Evolutionary conservation across 2,888 invertebrate species (phyloP).

Genomic region (Hypolimnas misippus): DNA sequence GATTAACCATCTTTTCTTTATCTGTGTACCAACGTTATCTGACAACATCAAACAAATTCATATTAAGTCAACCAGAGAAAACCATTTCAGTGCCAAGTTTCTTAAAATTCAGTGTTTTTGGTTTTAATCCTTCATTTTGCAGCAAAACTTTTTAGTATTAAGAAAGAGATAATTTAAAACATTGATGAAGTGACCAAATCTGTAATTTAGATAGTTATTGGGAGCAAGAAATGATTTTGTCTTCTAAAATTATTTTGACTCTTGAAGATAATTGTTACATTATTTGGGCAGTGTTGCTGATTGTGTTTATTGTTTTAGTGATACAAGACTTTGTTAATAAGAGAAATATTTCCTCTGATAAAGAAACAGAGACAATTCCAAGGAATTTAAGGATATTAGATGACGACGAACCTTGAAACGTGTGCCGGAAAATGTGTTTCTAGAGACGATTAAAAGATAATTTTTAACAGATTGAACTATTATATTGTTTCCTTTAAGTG

Average conservation of each 20-base stretch:
- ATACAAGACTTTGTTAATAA: slow-evolving; percentile 21
- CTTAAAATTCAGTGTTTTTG: too few species aligned
- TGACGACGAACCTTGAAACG: slow-evolving; percentile 1
- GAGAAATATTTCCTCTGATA: neutral
- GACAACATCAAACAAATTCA: slow-evolving; percentile 6
- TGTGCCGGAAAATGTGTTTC: neutral
- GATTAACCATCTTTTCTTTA: slow-evolving; percentile 12
- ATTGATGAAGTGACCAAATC: neutral
- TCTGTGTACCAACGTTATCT: slow-evolving; percentile 11
- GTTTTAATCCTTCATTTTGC: too few species aligned
- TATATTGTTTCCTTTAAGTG: too few species aligned
- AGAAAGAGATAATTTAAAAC: slow-evolving; percentile 5
- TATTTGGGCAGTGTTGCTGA: slow-evolving; percentile 45
- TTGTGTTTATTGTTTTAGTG: slow-evolving; percentile 44
- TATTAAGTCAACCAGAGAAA: slow-evolving; percentile 4
- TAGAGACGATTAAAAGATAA: neutral
- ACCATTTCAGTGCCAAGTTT: slow-evolving; percentile 15
- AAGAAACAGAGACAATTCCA: neutral
- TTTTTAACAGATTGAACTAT: too few species aligned
- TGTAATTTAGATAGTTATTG: neutral
- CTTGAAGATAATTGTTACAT: slow-evolving; percentile 51
- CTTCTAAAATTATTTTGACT: slow-evolving; percentile 34
- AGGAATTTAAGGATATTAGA: neutral
- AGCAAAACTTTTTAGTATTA: too few species aligned
- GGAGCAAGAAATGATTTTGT: neutral